Conservation (phyloP, 1,140 invertebrate genomes). For the Cyrtorhinus lividipennis region DNA sequence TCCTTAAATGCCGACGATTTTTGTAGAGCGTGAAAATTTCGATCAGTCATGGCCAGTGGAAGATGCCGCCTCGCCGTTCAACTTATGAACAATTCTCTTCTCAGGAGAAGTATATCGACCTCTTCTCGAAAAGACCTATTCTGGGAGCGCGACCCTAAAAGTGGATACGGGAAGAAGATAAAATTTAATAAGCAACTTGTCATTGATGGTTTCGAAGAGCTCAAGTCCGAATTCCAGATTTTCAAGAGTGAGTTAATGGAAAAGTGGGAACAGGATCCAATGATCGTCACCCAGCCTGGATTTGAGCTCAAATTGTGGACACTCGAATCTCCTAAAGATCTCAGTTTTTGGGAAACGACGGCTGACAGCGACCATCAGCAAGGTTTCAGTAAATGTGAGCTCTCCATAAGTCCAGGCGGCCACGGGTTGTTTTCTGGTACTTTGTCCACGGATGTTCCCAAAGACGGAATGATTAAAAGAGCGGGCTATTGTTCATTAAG, state of each 20-base stretch:
- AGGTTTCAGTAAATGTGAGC: slow-evolving; percentile 54
- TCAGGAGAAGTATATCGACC: not conserved
- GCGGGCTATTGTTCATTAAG: slow-evolving; percentile 66
- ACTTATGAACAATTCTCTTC: too few species aligned
- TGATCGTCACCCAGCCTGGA: slow-evolving; percentile 38
- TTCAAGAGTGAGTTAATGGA: slow-evolving; percentile 55
- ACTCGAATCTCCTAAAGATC: slow-evolving; percentile 43
- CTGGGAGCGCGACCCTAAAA: slow-evolving; percentile 45
- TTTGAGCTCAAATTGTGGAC: slow-evolving; percentile 54
- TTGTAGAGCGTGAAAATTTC: too few species aligned
- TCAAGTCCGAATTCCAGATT: slow-evolving; percentile 49
- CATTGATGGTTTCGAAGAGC: slow-evolving; percentile 41
- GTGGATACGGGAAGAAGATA: slow-evolving; percentile 38
- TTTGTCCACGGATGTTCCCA: slow-evolving; percentile 50
- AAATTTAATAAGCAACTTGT: slow-evolving; percentile 36
- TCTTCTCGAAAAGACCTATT: slow-evolving; percentile 28
- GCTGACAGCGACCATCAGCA: slow-evolving; percentile 64
- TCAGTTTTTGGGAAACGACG: slow-evolving; percentile 59
- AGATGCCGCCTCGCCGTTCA: too few species aligned
- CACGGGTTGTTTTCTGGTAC: slow-evolving; percentile 63
- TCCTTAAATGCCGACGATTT: too few species aligned
- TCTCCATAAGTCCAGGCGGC: slow-evolving; percentile 42
- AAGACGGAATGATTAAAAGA: slow-evolving; percentile 58
- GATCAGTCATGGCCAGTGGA: too few species aligned
- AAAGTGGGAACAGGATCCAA: slow-evolving; percentile 41